These are phyloP conservation scores for Euborellia annulipes DNA, from an alignment of 1,140 invertebrate species.

Conservation along the genomic window DNA sequence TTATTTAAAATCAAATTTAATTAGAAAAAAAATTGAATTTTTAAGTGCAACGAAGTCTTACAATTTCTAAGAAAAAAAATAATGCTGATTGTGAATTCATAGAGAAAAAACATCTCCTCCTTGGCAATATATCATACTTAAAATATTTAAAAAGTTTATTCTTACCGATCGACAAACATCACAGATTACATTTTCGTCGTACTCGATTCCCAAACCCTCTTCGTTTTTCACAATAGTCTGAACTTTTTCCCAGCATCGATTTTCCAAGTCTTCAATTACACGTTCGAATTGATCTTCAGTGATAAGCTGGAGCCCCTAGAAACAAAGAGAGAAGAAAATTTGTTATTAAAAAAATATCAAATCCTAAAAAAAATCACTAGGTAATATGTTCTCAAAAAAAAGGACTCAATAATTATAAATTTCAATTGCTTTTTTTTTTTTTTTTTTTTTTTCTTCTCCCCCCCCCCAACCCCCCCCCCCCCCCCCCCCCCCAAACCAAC, in stretches of 20 bases:
- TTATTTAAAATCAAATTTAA: too few relatives aligned
- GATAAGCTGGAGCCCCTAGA: constrained; percentile 45
- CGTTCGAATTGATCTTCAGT: constrained; percentile 79
- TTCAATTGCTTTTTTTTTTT: too few relatives aligned
- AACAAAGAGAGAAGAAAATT: constrained; percentile 7
- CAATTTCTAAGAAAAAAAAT: neutral
- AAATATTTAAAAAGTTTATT: constrained; percentile 15
- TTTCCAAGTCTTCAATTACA: constrained; percentile 83
- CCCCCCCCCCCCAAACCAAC: too few relatives aligned
- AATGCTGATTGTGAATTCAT: neutral
- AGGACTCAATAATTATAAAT: too few relatives aligned
- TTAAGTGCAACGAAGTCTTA: too few relatives aligned
- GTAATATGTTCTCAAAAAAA: too few relatives aligned
- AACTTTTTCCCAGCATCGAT: constrained; percentile 84
- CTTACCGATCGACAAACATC: constrained; percentile 89
- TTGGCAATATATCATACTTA: too few relatives aligned
- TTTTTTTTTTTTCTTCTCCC: too few relatives aligned
- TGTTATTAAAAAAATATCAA: neutral
- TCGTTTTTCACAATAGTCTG: constrained; percentile 84
- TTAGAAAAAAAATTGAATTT: too few relatives aligned
- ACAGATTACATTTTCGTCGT: constrained; percentile 96
- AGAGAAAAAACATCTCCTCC: neutral
- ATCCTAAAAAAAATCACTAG: too few relatives aligned
- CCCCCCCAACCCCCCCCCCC: too few relatives aligned
- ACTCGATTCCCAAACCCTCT: constrained; percentile 89